A percentile compares a stretch with the other conserved stretches of the same genome.
phyloP scores from a whole-genome alignment of 2,888 invertebrate species.

The Macrophya alboannulata region DNA sequence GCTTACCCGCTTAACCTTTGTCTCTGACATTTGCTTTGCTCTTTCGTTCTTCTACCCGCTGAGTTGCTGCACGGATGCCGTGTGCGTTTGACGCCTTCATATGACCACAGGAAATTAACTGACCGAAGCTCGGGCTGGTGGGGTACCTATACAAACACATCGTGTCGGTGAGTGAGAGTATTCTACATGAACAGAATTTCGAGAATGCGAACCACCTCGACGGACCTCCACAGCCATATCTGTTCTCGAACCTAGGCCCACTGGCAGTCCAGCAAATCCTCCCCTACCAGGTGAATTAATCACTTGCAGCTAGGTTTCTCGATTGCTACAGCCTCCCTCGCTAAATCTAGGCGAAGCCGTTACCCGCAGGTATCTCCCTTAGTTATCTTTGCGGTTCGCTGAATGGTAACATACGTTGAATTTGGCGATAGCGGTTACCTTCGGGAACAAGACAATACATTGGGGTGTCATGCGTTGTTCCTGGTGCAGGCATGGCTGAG shows the following conservation, averaged over 20 bases:
- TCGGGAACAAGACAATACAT: slow-evolving; percentile 2
- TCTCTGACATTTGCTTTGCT: slow-evolving; percentile 5
- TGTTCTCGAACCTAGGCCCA: background rate
- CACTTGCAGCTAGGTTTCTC: slow-evolving; percentile 39
- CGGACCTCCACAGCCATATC: background rate
- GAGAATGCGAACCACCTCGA: slow-evolving; percentile 20
- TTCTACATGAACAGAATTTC: background rate
- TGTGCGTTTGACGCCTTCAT: slow-evolving; percentile 42
- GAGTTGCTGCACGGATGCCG: slow-evolving; percentile 39
- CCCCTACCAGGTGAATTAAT: slow-evolving; percentile 33
- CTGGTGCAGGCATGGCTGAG: background rate
- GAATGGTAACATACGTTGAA: slow-evolving; percentile 22
- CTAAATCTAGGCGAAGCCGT: slow-evolving; percentile 17
- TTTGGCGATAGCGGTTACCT: slow-evolving; percentile 26
- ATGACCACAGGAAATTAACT: slow-evolving; percentile 52
- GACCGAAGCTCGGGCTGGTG: background rate
- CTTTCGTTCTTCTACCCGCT: slow-evolving; percentile 26
- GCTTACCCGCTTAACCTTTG: slow-evolving; percentile 19
- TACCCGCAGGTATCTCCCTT: slow-evolving; percentile 44
- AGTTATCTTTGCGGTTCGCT: slow-evolving; percentile 42
- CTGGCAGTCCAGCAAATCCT: background rate
- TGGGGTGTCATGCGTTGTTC: background rate
- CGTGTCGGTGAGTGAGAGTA: background rate
- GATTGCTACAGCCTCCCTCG: slow-evolving; percentile 26
- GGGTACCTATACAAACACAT: background rate